Base-by-base conservation (phyloP, 2,113 vertebrate species). In the Kryptolebias marmoratus region DNA sequence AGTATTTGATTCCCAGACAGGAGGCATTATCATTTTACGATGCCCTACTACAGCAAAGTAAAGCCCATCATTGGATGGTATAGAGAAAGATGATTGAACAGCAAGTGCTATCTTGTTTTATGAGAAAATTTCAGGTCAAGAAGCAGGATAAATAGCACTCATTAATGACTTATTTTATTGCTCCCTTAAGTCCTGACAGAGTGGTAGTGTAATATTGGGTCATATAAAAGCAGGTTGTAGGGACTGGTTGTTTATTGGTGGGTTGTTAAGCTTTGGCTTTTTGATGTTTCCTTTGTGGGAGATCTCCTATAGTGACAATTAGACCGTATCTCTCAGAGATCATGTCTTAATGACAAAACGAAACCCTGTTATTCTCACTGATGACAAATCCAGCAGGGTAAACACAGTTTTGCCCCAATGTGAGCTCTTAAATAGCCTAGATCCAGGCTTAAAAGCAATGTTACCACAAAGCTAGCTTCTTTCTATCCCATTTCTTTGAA, bases 241-340 rank as follows among this genome's bases (percentile, higher is more conserved):
- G 71, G 81, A 76, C 54, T 52, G 66, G 67, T 73, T 42, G 14
- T 90, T 89, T 90, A 89, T 89, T 77, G 80, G 81, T 48, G 62
- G 71, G 71, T 45, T 71, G 81, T 92, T 91, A 89, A 90, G 85
- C 87, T 84, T 58, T 90, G 88, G 67, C 86, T 86, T 77, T 55
- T 75, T 73, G 57, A 81, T 87, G 75, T 49, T 71, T 85, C 68
- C 77, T 82, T 63, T 76, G 60, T 52, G 60, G 45, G 30, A 62
- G 57, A 60, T 73, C 57, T 70, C 60, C 81, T 62, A 77, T 75
- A 77, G 36, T 22, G 79, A 80, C 73, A 60, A 74, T 52, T 52
- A 52, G 48, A 18, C 11, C 47, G 8, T 64, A 36, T 36, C 30
- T 12, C 32, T 5, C 18, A 59, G 57, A 59, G 36, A 22, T 59